Conservation (phyloP, 2,113 vertebrate genomes). For the Scophthalmus maximus region DNA sequence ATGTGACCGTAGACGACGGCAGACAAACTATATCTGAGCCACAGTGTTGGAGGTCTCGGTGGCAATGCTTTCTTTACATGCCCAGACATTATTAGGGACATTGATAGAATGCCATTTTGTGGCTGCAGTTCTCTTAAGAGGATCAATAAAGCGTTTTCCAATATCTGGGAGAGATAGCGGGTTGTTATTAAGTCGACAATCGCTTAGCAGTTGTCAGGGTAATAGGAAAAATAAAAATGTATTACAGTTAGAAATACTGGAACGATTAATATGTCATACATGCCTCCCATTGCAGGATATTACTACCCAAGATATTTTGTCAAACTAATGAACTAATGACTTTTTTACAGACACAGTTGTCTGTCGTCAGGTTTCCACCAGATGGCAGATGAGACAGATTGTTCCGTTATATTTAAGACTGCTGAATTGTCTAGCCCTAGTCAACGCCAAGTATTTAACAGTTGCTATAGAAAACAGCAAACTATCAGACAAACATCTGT, state of each 20-base stretch:
- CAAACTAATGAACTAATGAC: no score
- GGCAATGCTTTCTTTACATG: conserved; percentile 41
- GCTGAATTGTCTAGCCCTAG: neutral
- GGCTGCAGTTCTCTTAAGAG: conserved; percentile 15
- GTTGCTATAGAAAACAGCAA: neutral
- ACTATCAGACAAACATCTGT: conserved; percentile 38
- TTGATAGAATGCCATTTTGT: conserved; percentile 47
- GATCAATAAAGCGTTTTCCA: conserved; percentile 60
- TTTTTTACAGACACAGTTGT: neutral
- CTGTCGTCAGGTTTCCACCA: no score
- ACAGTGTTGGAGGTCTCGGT: conserved; percentile 22
- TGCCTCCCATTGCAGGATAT: no score
- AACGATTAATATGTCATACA: no score
- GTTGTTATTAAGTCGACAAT: conserved; percentile 58
- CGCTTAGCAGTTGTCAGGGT: conserved; percentile 6
- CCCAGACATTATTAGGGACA: conserved; percentile 51
- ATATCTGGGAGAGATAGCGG: conserved; percentile 44
- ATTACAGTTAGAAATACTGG: no score
- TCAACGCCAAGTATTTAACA: neutral
- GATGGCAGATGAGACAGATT: neutral
- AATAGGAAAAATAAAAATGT: neutral
- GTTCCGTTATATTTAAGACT: neutral
- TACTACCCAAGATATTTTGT: no score
- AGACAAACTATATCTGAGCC: conserved; percentile 14
- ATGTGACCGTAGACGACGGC: neutral